phyloP scores from a whole-genome alignment of 2,888 invertebrate genomes.

The Cosmia pyralina region DNA sequence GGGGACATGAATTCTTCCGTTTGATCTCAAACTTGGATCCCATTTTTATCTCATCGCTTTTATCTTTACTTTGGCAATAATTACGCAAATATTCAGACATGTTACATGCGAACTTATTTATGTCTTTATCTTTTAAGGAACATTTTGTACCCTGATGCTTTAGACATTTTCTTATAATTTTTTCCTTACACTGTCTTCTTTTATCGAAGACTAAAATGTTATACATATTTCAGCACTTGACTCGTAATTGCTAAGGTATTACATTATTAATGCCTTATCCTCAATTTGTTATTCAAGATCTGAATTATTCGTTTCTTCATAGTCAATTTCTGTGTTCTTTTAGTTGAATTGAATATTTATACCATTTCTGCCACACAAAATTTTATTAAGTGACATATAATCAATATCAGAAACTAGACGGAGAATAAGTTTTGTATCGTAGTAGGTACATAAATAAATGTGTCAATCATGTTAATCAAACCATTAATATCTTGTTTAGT shows the following conservation, averaged over 20 bases:
- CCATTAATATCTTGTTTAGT: not conserved
- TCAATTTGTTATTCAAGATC: constrained; percentile 28
- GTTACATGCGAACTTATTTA: constrained; percentile 16
- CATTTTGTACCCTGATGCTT: constrained; percentile 11
- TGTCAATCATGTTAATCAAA: not conserved
- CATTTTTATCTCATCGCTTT: constrained; percentile 41
- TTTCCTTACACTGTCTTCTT: constrained; percentile 8
- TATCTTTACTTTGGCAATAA: constrained; percentile 33
- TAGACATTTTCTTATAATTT: constrained; percentile 5
- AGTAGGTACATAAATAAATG: not conserved
- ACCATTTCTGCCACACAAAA: not conserved
- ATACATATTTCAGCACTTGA: constrained; percentile 22
- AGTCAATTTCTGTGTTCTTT: constrained; percentile 8
- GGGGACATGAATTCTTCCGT: constrained; percentile 20
- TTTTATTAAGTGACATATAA: constrained; percentile 5
- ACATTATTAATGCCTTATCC: constrained; percentile 13
- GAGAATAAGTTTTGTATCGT: not conserved
- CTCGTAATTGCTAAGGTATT: constrained; percentile 10
- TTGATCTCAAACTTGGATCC: constrained; percentile 39
- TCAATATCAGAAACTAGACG: not conserved
- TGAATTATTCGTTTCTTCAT: constrained; percentile 39
- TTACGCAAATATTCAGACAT: constrained; percentile 29
- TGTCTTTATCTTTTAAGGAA: constrained; percentile 15
- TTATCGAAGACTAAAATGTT: constrained; percentile 18
- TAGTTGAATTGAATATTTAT: constrained; percentile 17